These are phyloP conservation scores for Ladona fulva DNA, from an alignment of 1,140 invertebrate genomes.

Conservation along the genomic window DNA sequence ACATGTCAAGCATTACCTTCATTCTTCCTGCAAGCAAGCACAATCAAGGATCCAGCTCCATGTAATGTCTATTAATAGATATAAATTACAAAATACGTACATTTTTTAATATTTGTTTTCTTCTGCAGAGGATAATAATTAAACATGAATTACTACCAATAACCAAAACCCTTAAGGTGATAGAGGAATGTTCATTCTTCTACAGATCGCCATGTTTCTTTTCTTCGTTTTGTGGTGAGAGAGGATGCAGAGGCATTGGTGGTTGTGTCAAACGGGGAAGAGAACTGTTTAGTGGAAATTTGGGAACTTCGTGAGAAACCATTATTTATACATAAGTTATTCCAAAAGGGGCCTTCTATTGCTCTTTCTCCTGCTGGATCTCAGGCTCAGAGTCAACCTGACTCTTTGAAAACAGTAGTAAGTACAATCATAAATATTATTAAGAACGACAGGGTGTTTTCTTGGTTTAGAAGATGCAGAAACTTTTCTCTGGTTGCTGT, in stretches of 20 bases:
- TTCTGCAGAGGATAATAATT: too few relatives aligned
- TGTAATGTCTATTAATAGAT: too few relatives aligned
- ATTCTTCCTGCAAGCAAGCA: conserved; percentile 62
- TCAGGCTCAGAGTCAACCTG: conserved; percentile 31
- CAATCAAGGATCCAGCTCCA: conserved; percentile 35
- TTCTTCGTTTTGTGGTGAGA: conserved; percentile 68
- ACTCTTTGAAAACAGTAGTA: conserved; percentile 60
- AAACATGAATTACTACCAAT: too few relatives aligned
- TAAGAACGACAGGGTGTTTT: too few relatives aligned
- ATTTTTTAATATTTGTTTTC: too few relatives aligned
- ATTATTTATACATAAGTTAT: conserved; percentile 65
- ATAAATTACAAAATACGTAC: too few relatives aligned
- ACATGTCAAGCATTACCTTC: conserved; percentile 67
- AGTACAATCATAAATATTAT: conserved; percentile 32
- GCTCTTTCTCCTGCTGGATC: not conserved
- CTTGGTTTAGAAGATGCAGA: too few relatives aligned
- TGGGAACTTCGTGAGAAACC: conserved; percentile 78
- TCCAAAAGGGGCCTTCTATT: conserved; percentile 36
- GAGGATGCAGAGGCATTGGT: conserved; percentile 76
- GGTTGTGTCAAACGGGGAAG: conserved; percentile 52
- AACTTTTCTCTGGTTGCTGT: too few relatives aligned
- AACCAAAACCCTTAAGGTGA: too few relatives aligned
- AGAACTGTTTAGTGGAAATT: conserved; percentile 62
- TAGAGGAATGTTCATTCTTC: not conserved
- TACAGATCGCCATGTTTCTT: conserved; percentile 45